These are phyloP conservation scores for Andinoacara biseriatus DNA, from an alignment of 2,113 vertebrate species.

Conservation along the genomic window DNA sequence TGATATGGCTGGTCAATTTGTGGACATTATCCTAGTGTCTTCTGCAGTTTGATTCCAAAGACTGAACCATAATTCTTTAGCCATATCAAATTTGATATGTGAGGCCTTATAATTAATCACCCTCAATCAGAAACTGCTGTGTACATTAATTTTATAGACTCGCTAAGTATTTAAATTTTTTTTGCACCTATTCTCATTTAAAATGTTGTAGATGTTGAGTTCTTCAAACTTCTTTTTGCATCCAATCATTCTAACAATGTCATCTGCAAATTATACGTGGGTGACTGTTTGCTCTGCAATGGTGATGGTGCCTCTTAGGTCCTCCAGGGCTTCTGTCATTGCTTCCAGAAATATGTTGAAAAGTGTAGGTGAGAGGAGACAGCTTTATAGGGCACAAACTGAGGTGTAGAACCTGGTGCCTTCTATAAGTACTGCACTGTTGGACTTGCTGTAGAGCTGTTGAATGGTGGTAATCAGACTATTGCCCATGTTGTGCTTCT, in stretches of 20 bases:
- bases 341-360: neutral
- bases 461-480: neutral
- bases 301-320: neutral
- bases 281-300: neutral
- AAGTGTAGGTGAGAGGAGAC: neutral
- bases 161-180: neutral
- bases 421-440: neutral
- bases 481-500: neutral
- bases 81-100: neutral
- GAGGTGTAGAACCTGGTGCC: neutral
- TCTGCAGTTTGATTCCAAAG: neutral
- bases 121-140: slow-evolving; percentile 9
- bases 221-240: neutral
- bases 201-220: neutral
- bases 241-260: neutral
- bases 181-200: neutral
- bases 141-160: neutral
- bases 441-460: neutral
- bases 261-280: neutral
- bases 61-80: neutral
- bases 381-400: neutral
- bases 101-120: neutral
- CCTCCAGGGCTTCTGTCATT: neutral
- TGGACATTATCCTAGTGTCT: neutral
- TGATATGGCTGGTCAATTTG: neutral